Base-by-base conservation (phyloP, 2,888 invertebrate species). In the Halictus ligatus region DNA sequence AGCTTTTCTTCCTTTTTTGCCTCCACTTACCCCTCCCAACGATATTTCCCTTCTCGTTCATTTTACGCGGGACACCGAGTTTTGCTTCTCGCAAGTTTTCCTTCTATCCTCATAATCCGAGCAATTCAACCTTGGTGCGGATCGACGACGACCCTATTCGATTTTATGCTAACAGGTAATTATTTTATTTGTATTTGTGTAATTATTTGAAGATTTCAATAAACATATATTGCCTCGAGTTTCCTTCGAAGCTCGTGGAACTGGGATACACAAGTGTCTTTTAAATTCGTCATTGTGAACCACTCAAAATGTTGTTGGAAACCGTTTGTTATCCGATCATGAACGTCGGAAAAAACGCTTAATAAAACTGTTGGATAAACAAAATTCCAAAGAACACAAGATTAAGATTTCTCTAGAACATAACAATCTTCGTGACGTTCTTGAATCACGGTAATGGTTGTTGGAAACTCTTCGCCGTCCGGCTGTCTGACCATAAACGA, bases 41-140 rank as follows among this genome's bases (percentile, higher is more conserved):
- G 50, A 78, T 64, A 79, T 85, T 82, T 86, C 84, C 80, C 3
- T 90, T 60, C 83, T 85, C 80, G 82, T 81, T 81, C 87, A 78
- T 18, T 67, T 80, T 72, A 80, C 25, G 25, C 25, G 25, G 60
- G n/a, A 54, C 13, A 60, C 60, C 60, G 6, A 60, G 60, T 2
- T 25, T 60, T 1, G 60, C 60, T 25, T 13, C 25, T 60, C 4
- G 25, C 25, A 1, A 29, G 29, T 6, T n/a, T n/a, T n/a, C n/a
- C n/a, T n/a, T n/a, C 25, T n/a, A n/a, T 3, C 13, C 2, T 8
- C 54, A 21, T 18, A 18, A 50, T 50, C 18, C 50, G 50, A 50
- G 50, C 0, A 50, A 50, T 46, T 13, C 2, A 10, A 46, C 13
- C 46, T 2, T 46, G 12, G 2, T 2, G 21, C 8, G 54, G 21